Conservation (phyloP, 30 jellyfish, hydroid and myxozoan species). For the Turritopsis dohrnii region DNA sequence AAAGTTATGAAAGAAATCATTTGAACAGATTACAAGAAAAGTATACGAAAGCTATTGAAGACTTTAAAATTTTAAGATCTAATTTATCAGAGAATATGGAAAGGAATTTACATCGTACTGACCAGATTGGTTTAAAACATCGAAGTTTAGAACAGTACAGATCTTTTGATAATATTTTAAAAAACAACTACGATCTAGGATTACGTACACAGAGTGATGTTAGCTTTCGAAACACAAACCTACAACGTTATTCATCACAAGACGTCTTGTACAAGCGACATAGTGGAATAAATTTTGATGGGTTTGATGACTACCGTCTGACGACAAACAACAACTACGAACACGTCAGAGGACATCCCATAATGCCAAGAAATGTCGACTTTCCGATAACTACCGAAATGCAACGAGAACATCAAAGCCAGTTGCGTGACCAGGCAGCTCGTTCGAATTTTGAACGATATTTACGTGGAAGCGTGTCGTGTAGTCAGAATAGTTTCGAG, state of each 20-base stretch:
- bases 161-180: constrained; percentile 10
- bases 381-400: constrained; percentile 8
- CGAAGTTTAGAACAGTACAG: constrained; percentile 23
- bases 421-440: constrained; percentile 36
- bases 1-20: not conserved
- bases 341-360: not conserved
- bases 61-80: constrained; percentile 21
- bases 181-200: not conserved
- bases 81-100: constrained; percentile 32
- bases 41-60: constrained; percentile 28
- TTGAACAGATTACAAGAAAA: constrained; percentile 20
- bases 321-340: not conserved
- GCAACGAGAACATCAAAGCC: constrained; percentile 31
- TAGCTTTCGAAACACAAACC: constrained; percentile 5
- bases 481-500: not conserved
- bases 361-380: not conserved
- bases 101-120: constrained; percentile 23
- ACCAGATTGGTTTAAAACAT: not conserved
- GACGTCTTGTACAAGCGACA: constrained; percentile 17
- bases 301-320: not conserved
- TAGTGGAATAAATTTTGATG: constrained; percentile 29
- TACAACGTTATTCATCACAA: constrained; percentile 30
- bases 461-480: constrained; percentile 17
- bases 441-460: constrained; percentile 30
- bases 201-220: constrained; percentile 23